Conservation (phyloP, 2,113 vertebrate genomes). For the Chaetodon trifascialis region DNA sequence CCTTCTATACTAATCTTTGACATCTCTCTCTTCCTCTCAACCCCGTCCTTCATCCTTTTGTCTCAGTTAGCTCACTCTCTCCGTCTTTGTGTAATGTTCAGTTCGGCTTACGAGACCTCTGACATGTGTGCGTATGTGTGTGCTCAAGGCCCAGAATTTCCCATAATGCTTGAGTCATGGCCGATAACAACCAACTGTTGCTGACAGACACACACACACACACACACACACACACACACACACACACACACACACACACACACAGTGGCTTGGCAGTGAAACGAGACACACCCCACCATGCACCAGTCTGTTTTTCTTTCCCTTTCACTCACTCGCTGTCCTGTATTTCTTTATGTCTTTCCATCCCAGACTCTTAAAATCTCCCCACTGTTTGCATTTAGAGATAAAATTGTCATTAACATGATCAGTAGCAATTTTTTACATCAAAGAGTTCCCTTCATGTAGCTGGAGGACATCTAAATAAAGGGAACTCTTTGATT, state of each 20-base stretch:
- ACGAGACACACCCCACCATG: constrained; percentile 38
- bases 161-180: constrained; percentile 42
- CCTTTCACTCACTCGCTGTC: neutral
- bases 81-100: constrained; percentile 33
- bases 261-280: constrained; percentile 42
- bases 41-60: neutral
- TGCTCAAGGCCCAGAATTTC: constrained; percentile 25
- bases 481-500: neutral
- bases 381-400: neutral
- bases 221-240: constrained; percentile 5
- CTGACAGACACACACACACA: neutral
- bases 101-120: constrained; percentile 19
- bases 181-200: constrained; percentile 45
- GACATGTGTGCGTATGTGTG: neutral
- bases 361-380: neutral
- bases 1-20: constrained; percentile 2
- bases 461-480: neutral
- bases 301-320: constrained; percentile 23
- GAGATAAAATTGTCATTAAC: neutral
- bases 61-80: constrained; percentile 13
- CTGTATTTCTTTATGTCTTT: neutral
- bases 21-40: constrained; percentile 13
- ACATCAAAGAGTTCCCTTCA: neutral
- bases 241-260: neutral
- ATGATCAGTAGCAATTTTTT: neutral